Conservation (phyloP, 2,797 vertebrate species). For the Sarcophilus harrisii region DNA sequence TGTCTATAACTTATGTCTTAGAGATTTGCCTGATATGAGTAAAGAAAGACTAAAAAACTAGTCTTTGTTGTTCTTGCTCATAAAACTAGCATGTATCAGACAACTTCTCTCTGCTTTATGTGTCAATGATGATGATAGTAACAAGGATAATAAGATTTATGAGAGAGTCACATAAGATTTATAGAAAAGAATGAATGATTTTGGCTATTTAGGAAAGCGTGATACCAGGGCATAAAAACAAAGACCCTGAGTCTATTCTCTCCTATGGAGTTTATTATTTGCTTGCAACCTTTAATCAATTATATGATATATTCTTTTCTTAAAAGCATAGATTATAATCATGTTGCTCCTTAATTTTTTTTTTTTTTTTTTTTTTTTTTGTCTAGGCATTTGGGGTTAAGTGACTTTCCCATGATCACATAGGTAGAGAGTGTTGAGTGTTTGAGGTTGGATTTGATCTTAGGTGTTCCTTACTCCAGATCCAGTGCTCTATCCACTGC, state of each 20-base stretch:
- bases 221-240: not conserved
- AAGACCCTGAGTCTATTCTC: not conserved
- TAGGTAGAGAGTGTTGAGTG: too few species aligned
- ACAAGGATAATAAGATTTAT: too few species aligned
- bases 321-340: not conserved
- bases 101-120: not conserved
- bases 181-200: too few species aligned
- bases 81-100: not conserved
- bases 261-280: not conserved
- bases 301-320: not conserved
- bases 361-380: too few species aligned
- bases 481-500: too few species aligned
- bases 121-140: not conserved
- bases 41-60: too few species aligned
- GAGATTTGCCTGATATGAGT: not conserved
- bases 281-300: not conserved
- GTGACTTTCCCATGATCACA: too few species aligned
- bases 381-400: too few species aligned
- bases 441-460: too few species aligned
- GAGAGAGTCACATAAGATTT: not conserved
- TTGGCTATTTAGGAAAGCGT: not conserved
- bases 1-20: not conserved
- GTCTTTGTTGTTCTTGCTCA: not conserved
- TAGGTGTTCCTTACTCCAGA: too few species aligned
- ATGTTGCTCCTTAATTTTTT: not conserved